phyloP scores from a whole-genome alignment of 2,888 invertebrate species.

The Synanthedon vespiformis region DNA sequence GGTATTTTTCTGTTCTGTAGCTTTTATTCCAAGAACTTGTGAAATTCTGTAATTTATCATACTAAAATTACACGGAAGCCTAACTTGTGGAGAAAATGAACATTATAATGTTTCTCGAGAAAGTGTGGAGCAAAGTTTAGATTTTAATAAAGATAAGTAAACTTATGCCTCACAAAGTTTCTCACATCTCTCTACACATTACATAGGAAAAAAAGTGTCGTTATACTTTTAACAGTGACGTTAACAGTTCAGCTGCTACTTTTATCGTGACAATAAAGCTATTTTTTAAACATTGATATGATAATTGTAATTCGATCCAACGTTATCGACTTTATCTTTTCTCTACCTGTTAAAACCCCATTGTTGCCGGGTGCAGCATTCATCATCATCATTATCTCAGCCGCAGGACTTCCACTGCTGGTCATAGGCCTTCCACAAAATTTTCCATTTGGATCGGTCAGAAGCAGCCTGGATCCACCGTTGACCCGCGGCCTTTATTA shows the following conservation, averaged over 20 bases:
- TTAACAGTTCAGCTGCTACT: conserved; percentile 38
- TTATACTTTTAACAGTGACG: conserved; percentile 33
- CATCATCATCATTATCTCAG: too few relatives aligned
- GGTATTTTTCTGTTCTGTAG: conserved; percentile 10
- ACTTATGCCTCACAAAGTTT: conserved; percentile 23
- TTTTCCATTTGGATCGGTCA: too few relatives aligned
- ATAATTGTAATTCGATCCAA: conserved; percentile 60
- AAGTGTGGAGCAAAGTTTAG: background rate
- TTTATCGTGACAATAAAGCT: conserved; percentile 51
- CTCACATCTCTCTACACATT: conserved; percentile 42
- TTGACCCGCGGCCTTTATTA: too few relatives aligned
- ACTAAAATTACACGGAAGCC: background rate
- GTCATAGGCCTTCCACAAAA: too few relatives aligned
- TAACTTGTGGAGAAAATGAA: too few relatives aligned
- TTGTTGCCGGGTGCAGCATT: too few relatives aligned
- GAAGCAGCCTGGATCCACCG: too few relatives aligned
- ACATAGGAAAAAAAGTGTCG: conserved; percentile 44
- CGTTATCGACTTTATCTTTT: conserved; percentile 35
- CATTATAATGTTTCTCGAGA: too few relatives aligned
- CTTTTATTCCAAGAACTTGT: background rate
- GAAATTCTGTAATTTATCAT: too few relatives aligned
- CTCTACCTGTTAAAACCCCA: conserved; percentile 18
- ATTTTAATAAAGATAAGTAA: background rate
- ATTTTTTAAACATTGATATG: conserved; percentile 45
- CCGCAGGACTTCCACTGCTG: too few relatives aligned